Conservation (phyloP, 2,797 vertebrate genomes). For the Sciaenops ocellatus region DNA sequence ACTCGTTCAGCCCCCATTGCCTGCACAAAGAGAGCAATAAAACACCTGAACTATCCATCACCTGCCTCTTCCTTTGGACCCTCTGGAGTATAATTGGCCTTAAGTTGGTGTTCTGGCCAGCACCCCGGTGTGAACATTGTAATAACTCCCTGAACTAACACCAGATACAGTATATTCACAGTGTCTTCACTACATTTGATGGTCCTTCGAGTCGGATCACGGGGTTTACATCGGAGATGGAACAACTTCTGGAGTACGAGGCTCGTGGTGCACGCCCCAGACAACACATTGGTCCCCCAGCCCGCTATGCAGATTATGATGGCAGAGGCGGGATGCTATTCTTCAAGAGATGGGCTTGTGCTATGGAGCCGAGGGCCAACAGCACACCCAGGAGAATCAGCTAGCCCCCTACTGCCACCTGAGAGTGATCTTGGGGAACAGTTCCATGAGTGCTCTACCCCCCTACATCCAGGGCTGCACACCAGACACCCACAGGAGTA, state of each 20-base stretch:
- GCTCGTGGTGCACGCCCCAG: slow-evolving; percentile 13
- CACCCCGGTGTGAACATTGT: no score
- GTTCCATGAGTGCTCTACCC: background rate
- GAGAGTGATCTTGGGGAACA: background rate
- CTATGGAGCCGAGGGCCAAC: background rate
- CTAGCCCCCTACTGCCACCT: background rate
- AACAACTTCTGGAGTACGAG: background rate
- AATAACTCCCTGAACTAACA: no score
- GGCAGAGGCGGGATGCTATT: slow-evolving; percentile 11
- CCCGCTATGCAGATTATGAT: slow-evolving; percentile 14
- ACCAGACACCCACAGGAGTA: background rate
- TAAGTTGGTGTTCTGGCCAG: no score
- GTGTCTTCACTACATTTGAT: background rate
- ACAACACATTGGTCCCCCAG: background rate
- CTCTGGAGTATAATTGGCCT: no score
- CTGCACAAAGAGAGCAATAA: no score
- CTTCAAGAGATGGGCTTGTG: background rate
- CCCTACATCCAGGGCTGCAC: background rate
- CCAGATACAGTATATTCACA: no score
- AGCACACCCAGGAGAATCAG: background rate
- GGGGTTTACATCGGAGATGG: background rate
- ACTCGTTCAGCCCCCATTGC: no score
- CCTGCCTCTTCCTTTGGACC: no score
- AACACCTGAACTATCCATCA: no score
- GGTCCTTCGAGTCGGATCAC: background rate